phyloP scores from a whole-genome alignment of 2,888 invertebrate genomes.

The Dynastes hyllus region DNA sequence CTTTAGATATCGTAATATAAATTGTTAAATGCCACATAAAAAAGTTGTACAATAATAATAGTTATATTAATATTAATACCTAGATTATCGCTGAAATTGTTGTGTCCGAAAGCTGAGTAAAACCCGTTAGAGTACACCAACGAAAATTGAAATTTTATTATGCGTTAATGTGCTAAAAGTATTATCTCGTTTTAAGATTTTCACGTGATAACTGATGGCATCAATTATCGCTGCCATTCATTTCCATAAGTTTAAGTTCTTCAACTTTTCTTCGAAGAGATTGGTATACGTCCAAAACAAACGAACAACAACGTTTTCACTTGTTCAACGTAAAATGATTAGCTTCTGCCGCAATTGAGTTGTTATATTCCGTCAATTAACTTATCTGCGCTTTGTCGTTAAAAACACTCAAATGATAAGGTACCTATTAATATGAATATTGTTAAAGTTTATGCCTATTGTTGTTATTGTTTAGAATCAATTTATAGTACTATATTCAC shows the following conservation, averaged over 20 bases:
- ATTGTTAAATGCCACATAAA: too few species aligned
- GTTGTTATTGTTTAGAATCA: too few species aligned
- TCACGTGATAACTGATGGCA: constrained; percentile 24
- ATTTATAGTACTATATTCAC: too few species aligned
- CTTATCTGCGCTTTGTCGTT: too few species aligned
- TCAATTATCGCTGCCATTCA: constrained; percentile 38
- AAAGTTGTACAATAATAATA: too few species aligned
- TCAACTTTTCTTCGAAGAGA: constrained; percentile 17
- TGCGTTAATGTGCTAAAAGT: constrained; percentile 30
- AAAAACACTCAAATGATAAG: too few species aligned
- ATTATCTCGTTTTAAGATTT: constrained; percentile 11
- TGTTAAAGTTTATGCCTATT: too few species aligned
- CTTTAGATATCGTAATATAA: too few species aligned
- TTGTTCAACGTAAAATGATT: constrained; percentile 7
- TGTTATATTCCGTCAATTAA: background rate
- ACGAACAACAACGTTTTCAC: constrained; percentile 12
- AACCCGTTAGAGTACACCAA: background rate
- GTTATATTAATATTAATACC: too few species aligned
- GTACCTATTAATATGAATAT: too few species aligned
- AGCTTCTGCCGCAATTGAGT: background rate
- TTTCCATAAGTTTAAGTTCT: constrained; percentile 29
- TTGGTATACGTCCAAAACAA: constrained; percentile 31
- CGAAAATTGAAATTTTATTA: constrained; percentile 20
- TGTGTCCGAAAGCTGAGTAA: too few species aligned
- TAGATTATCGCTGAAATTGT: too few species aligned